Base-by-base conservation (phyloP, 1,140 invertebrate species). In the Nilaparvata lugens region DNA sequence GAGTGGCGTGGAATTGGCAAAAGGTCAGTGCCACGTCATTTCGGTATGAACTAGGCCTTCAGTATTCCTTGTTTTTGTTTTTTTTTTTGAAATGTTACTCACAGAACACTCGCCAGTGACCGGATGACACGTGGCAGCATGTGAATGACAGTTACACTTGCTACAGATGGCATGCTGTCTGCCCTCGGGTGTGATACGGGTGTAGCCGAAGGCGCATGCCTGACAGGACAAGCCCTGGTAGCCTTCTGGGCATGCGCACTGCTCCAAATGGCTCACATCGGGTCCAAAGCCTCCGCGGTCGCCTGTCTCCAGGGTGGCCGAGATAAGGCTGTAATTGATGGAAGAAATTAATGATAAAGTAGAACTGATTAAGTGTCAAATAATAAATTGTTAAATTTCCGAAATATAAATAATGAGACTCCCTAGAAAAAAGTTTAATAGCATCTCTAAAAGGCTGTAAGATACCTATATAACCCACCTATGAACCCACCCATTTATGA, bases 71-170 rank as follows among this genome's bases (percentile, higher is more conserved):
- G 21, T 21, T 48, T 4, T 48, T 6, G 21, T 55, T 4, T 45
- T 45, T 13, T 14, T n/a, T n/a, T n/a, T n/a, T n/a, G n/a, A n/a
- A n/a, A 42, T 25, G 9, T 59, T 65, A 70, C 86, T 88, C 61
- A 86, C 83, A 6, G 79, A 79, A 69, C 94, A 97, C 64, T 86
- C 81, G 13, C 88, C 89, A 56, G 84, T 83, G 68, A 81, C 78
- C 4, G 86, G 78, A 70, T 95, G 85, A 70, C 95, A 97, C 0
- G 82, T 80, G n/a, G 78, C 75, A 0, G 92, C 86, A 73, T 97
- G 94, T 2, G 87, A 85, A 71, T 96, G 88, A 72, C 95, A 97
- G 58, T 93, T 82, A 68, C 95, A 97, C 65, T 86, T 86, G 25
- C 87, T 79, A 73, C 96, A 98, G 63, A 84, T 75, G 73, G 81